phyloP scores from a whole-genome alignment of 2,888 invertebrate genomes.

The Oasisia sp. region DNA sequence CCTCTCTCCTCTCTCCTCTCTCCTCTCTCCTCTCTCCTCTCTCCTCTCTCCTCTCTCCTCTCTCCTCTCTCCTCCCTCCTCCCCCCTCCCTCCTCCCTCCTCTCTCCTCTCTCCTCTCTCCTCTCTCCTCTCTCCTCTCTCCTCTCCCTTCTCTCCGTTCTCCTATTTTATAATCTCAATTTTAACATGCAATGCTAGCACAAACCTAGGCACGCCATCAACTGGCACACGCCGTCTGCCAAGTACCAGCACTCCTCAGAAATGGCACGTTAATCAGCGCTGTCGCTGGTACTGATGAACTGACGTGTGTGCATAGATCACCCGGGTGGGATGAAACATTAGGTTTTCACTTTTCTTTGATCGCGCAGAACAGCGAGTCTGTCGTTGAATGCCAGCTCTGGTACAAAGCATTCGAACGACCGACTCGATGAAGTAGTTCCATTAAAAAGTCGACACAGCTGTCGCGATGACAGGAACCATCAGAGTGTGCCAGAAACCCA shows the following conservation, averaged over 20 bases:
- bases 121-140: too few relatives aligned
- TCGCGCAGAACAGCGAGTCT: background rate
- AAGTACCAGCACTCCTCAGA: background rate
- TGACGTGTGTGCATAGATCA: background rate
- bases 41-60: too few relatives aligned
- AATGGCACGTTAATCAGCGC: background rate
- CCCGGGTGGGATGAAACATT: background rate
- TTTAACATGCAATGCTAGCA: too few relatives aligned
- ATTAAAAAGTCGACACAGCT: background rate
- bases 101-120: too few relatives aligned
- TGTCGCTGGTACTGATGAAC: background rate
- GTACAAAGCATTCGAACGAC: background rate
- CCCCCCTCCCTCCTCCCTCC: too few relatives aligned
- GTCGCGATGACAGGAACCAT: background rate
- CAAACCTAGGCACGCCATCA: background rate
- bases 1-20: too few relatives aligned
- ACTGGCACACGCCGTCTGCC: background rate
- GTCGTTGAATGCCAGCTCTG: background rate
- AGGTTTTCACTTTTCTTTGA: slow-evolving; percentile 1
- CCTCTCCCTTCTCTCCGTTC: too few relatives aligned
- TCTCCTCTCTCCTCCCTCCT: too few relatives aligned
- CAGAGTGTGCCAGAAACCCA: background rate
- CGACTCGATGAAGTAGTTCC: background rate
- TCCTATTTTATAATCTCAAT: too few relatives aligned
- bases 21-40: too few relatives aligned